phyloP scores from a whole-genome alignment of 2,797 vertebrate species.

The Mionectes olivaceus region DNA sequence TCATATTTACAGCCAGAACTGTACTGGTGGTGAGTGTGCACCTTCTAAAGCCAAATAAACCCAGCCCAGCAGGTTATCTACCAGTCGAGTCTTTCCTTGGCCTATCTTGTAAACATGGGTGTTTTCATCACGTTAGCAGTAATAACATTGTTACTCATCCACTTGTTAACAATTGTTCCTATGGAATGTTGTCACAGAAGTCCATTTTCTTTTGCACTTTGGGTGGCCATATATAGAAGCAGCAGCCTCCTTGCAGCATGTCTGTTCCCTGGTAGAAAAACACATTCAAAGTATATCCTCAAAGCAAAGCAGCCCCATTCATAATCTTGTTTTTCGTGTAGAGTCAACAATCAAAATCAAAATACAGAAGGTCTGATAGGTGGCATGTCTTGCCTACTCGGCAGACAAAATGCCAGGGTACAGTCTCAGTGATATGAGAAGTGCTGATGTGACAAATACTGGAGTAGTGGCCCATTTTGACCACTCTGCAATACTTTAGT shows the following conservation, averaged over 20 bases:
- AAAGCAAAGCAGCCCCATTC: not conserved
- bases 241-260: not conserved
- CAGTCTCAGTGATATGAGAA: not conserved
- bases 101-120: not conserved
- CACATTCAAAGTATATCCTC: not conserved
- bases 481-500: not conserved
- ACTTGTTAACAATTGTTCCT: not conserved
- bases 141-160: not conserved
- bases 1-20: not conserved
- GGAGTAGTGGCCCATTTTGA: constrained; percentile 6
- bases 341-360: not conserved
- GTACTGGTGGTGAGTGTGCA: not conserved
- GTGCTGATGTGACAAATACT: not conserved
- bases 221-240: not conserved
- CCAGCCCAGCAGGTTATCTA: not conserved
- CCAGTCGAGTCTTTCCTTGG: not conserved
- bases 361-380: not conserved
- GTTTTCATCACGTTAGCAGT: not conserved
- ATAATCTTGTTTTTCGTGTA: not conserved
- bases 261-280: not conserved
- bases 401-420: not conserved
- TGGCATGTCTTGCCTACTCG: not conserved
- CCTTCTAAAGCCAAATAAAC: not conserved
- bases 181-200: not conserved
- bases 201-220: not conserved